phyloP scores from a whole-genome alignment of 2,797 vertebrate genomes.

The Ciconia nigra region DNA sequence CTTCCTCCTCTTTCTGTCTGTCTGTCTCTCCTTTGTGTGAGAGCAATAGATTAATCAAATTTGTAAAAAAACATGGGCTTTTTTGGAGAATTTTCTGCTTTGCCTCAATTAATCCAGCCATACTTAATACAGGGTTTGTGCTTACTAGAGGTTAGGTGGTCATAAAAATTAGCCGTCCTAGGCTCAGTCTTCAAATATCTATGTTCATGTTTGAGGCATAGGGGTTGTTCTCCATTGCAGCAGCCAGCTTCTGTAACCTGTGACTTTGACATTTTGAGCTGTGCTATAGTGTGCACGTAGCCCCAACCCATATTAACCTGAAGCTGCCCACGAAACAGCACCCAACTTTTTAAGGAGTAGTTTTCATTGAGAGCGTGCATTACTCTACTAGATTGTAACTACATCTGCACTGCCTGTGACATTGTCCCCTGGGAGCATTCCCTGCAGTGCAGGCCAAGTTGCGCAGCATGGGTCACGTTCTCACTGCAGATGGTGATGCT shows the following conservation, averaged over 20 bases:
- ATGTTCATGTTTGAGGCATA: background rate
- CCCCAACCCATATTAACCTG: fast-evolving
- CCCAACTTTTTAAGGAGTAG: background rate
- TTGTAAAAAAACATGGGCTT: background rate
- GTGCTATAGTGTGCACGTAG: background rate
- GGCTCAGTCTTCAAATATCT: background rate
- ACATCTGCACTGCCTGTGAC: background rate
- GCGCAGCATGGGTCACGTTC: background rate
- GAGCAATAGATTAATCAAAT: background rate
- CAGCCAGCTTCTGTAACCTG: background rate
- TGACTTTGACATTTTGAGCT: background rate
- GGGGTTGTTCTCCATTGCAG: background rate
- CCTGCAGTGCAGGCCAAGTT: background rate
- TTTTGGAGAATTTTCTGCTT: background rate
- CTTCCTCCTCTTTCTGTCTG: background rate
- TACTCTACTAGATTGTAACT: background rate
- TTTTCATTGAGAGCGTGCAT: background rate
- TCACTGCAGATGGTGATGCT: background rate
- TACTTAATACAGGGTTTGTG: background rate
- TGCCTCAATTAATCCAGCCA: background rate
- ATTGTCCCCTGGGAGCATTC: background rate
- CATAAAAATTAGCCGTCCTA: background rate
- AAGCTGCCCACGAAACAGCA: background rate
- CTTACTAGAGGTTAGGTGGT: background rate
- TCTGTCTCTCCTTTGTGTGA: background rate